phyloP scores from a whole-genome alignment of 2,797 vertebrate species.

The Epinephelus malabaricus region DNA sequence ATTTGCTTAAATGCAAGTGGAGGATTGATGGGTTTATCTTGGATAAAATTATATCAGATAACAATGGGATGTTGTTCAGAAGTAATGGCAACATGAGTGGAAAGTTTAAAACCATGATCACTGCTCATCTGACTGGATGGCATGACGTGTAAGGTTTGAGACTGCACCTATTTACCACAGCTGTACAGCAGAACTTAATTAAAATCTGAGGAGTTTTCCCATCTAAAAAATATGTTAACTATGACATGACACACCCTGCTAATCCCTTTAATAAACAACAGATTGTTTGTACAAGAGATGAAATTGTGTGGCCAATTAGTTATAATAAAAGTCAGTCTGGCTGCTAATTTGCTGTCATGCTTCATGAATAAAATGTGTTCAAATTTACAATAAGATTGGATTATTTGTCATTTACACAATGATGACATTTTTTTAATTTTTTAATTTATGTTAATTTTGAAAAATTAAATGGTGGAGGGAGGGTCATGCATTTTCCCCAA shows the following conservation, averaged over 20 bases:
- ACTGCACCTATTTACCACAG: not conserved
- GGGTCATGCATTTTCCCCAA: too few relatives aligned
- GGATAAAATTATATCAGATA: not conserved
- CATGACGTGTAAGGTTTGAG: not conserved
- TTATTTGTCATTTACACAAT: too few relatives aligned
- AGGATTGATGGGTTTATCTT: not conserved
- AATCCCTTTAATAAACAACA: not conserved
- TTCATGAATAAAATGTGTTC: too few relatives aligned
- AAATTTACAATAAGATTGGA: too few relatives aligned
- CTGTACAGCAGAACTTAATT: slow-evolving; percentile 18
- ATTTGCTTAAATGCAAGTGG: not conserved
- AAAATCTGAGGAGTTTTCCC: slow-evolving; percentile 7
- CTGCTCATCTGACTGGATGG: slow-evolving; percentile 8
- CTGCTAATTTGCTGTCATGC: too few relatives aligned
- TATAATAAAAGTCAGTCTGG: too few relatives aligned
- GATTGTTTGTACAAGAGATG: not conserved
- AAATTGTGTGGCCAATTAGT: not conserved
- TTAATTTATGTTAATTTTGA: too few relatives aligned
- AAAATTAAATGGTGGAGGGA: too few relatives aligned
- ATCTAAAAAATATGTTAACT: not conserved
- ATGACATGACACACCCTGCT: slow-evolving; percentile 4
- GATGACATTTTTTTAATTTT: too few relatives aligned
- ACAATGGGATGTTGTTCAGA: too few relatives aligned
- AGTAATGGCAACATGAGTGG: too few relatives aligned
- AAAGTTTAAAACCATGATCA: slow-evolving; percentile 3